Conservation (phyloP, 2,113 vertebrate species). For the Peromyscus californicus region DNA sequence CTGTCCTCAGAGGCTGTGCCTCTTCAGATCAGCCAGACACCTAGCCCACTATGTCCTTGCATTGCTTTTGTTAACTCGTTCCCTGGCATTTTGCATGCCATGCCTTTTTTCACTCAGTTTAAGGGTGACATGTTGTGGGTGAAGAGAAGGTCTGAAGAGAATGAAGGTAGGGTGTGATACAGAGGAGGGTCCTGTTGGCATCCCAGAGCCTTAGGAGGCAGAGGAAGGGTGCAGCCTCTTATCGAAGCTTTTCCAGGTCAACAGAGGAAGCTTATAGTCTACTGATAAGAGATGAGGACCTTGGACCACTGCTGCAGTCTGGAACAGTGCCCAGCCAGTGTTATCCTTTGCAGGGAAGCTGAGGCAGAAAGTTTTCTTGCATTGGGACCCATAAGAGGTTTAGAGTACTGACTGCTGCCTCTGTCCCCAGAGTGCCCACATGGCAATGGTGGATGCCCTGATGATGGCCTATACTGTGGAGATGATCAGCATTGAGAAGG, state of each 20-base stretch:
- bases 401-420: not conserved
- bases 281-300: not conserved
- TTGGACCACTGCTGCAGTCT: no score
- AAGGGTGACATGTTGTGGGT: not conserved
- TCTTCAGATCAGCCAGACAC: not conserved
- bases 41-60: fast-evolving
- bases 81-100: fast-evolving
- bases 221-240: not conserved
- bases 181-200: not conserved
- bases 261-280: not conserved
- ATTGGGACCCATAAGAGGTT: not conserved
- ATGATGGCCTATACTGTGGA: constrained; percentile 99
- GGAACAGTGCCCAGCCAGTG: not conserved
- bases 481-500: constrained; percentile 99
- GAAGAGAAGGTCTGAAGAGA: not conserved
- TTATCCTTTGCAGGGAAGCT: fast-evolving
- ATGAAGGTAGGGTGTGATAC: fast-evolving
- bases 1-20: no score
- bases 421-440: constrained; percentile 93
- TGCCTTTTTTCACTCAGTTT: not conserved
- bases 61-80: fast-evolving
- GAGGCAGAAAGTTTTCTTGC: not conserved
- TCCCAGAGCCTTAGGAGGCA: fast-evolving
- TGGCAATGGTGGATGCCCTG: constrained; percentile 98
- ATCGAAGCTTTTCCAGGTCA: not conserved